phyloP scores from a whole-genome alignment of 2,888 invertebrate species.

The Tribolium freemani region DNA sequence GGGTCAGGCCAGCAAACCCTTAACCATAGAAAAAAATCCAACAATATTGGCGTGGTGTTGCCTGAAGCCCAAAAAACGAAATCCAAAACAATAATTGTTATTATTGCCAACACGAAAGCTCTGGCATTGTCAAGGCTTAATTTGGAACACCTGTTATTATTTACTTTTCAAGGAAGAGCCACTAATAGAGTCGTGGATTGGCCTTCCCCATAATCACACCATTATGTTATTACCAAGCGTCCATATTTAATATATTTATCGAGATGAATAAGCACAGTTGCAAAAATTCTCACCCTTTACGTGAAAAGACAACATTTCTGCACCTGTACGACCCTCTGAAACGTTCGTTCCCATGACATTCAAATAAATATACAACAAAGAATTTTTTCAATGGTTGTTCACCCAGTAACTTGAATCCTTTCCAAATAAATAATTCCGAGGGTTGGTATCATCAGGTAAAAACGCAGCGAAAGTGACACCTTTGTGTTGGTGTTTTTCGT shows the following conservation, averaged over 20 bases:
- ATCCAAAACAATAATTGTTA: not conserved
- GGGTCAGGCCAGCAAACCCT: not conserved
- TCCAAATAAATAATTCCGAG: slow-evolving; percentile 30
- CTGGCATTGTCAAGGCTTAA: not conserved
- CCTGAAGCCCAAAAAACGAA: not conserved
- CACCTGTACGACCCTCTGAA: slow-evolving; percentile 23
- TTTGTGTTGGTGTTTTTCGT: not conserved
- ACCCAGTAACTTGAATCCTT: slow-evolving; percentile 22
- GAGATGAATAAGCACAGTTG: slow-evolving; percentile 20
- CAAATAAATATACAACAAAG: slow-evolving; percentile 1
- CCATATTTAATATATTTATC: slow-evolving; percentile 14
- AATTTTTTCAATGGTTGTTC: not conserved
- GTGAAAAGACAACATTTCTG: slow-evolving; percentile 3
- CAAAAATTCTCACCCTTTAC: slow-evolving; percentile 23
- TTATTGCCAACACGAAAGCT: not conserved
- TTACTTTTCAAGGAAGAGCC: slow-evolving; percentile 20
- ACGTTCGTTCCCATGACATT: slow-evolving; percentile 25
- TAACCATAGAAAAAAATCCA: no score
- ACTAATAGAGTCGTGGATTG: slow-evolving; percentile 21
- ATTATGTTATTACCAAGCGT: slow-evolving; percentile 14
- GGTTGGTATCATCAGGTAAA: slow-evolving; percentile 20
- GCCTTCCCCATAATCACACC: slow-evolving; percentile 8
- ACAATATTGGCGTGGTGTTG: no score
- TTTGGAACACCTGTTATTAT: slow-evolving; percentile 29
- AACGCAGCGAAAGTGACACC: slow-evolving; percentile 19